Evolutionary conservation across 2,113 vertebrate genomes (phyloP).

Genomic region (Gnathonemus longibarbis): DNA sequence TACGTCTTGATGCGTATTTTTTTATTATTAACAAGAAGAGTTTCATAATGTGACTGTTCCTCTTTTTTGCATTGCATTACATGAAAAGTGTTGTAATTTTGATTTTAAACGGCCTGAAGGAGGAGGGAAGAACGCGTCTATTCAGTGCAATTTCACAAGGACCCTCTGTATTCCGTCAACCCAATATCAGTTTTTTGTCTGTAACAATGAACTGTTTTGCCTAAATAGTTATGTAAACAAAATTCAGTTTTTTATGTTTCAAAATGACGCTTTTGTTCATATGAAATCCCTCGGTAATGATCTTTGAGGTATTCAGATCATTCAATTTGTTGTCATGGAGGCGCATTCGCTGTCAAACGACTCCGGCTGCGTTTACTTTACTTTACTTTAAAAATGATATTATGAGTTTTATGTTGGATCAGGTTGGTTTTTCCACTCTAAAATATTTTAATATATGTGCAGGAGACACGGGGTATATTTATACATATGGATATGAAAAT

Average conservation of each 20-base stretch:
- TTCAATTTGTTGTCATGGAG: not conserved
- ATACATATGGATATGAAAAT: not conserved
- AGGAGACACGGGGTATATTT: not conserved
- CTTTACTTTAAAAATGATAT: too few relatives aligned
- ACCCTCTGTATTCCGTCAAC: not conserved
- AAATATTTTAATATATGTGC: not conserved
- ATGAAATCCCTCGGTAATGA: not conserved
- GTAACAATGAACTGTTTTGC: not conserved
- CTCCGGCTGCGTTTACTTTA: too few relatives aligned
- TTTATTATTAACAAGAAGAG: not conserved
- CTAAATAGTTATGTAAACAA: not conserved
- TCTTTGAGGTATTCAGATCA: not conserved
- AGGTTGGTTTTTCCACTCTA: not conserved
- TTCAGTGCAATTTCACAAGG: not conserved
- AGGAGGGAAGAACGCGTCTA: not conserved
- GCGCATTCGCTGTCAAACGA: not conserved
- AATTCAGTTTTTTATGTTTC: not conserved
- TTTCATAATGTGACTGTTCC: not conserved
- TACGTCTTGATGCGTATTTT: not conserved
- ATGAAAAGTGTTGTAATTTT: not conserved
- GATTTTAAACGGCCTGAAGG: not conserved
- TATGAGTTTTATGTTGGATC: not conserved
- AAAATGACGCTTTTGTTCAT: not conserved
- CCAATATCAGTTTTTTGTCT: not conserved
- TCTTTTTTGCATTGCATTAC: slow-evolving; percentile 2